Evolutionary conservation across 1,140 invertebrate species (phyloP), one percentile per base, ranked within the genome.

Genomic region (Cotesia typhae): DNA sequence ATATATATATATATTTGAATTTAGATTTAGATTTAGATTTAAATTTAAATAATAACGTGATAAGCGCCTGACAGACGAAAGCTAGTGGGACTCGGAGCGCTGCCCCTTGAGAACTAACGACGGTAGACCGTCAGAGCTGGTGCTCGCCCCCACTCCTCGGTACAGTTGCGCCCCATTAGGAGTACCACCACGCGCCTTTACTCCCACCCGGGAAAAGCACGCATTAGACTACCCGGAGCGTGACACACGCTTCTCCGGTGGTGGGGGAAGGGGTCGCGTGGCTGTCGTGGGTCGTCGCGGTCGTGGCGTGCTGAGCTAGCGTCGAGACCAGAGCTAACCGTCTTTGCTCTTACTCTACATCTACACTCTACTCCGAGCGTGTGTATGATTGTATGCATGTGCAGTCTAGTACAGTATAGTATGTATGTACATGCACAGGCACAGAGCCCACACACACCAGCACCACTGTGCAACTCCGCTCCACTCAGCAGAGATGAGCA

Each of bases 231-330:
- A 81, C 77, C 80, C 76, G 77, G 82, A 81, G 82, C 82, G 80
- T 79, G 82, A 85, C 83, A 84, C 83, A 81, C 84, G 80, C 81
- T 76, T 76, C 73, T 52, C 37, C 7, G 59, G 20, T 28, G 74
- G 81, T 79, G 81, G 82, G 85, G 81, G 80, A 67, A 77, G 76
- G 76, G 78, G 85, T 87, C 85, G 85, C 85, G 85, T 87, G 85
- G 85, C 85, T 75, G 77, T 73, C 74, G 38, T 41, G 38, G 38
- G 77, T 73, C 74, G 38, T 41, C 5, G 38, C 85, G 74, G 77
- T 73, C 74, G 78, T 72, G 55, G 73, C 75, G 70, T 75, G 70
- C 73, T 72, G 63, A 61, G 67, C 41, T 64, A 61, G 36, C 73
- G 68, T 38, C 69, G 69, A 61, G 67, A 61, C 68, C 51, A 28